phyloP scores from a whole-genome alignment of 1,140 invertebrate species.

The Drosophila prosaltans region DNA sequence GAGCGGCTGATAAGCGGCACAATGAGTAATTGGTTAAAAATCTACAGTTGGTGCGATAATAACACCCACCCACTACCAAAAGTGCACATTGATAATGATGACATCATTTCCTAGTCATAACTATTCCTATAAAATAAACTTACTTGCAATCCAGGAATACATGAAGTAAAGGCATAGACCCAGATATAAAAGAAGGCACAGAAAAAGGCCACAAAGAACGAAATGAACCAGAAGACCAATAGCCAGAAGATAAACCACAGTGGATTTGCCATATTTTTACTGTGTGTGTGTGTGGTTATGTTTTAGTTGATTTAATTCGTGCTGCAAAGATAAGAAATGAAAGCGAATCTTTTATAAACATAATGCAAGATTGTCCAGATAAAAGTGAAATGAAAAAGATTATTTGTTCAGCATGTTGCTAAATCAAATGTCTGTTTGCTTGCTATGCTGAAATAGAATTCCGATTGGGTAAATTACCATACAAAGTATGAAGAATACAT shows the following conservation, averaged over 20 bases:
- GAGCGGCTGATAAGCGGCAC: constrained; percentile 34
- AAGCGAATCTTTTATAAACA: constrained; percentile 27
- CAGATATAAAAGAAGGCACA: constrained; percentile 90
- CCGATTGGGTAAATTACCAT: background rate
- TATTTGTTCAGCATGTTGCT: background rate
- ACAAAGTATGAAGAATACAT: background rate
- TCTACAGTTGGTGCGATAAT: constrained; percentile 49
- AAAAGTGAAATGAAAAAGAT: background rate
- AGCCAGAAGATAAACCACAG: constrained; percentile 91
- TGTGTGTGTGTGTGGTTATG: constrained; percentile 13
- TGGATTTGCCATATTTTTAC: constrained; percentile 83
- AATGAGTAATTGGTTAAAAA: constrained; percentile 56
- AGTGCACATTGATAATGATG: constrained; percentile 22
- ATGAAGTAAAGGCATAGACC: constrained; percentile 88
- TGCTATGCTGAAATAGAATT: background rate
- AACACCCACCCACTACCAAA: constrained; percentile 12
- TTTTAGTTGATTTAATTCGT: constrained; percentile 34
- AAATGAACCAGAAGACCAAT: constrained; percentile 89
- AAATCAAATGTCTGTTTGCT: background rate
- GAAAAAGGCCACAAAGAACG: constrained; percentile 89
- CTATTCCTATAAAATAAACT: constrained; percentile 57
- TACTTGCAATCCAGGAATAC: constrained; percentile 86
- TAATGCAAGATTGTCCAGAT: background rate
- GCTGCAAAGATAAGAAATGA: constrained; percentile 57
- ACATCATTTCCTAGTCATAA: constrained; percentile 20